Percentiles rank a stretch among this genome's conserved stretches.
Conservation (phyloP, 2,888 invertebrate genomes). For the Eupithecia vulgata region DNA sequence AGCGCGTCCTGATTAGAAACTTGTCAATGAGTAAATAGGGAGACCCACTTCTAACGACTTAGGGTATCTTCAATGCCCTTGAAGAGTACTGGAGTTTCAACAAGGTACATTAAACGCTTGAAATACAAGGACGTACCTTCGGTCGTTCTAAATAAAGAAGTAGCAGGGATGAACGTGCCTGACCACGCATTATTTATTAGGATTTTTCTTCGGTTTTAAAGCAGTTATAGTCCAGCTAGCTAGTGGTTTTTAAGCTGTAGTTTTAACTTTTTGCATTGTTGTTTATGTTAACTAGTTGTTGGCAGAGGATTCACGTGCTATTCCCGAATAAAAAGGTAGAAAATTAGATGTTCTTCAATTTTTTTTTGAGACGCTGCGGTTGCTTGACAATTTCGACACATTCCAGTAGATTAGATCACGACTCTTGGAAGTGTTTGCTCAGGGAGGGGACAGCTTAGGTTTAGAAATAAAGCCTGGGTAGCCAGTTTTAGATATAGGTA, state of each 20-base stretch:
- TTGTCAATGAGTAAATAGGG: slow-evolving; percentile 13
- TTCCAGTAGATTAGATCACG: too few species aligned
- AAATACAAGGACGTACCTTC: slow-evolving; percentile 4
- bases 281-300: neutral
- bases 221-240: too few species aligned
- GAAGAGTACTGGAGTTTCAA: slow-evolving; percentile 13
- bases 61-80: slow-evolving; percentile 6
- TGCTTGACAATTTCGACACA: too few species aligned
- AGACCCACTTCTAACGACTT: slow-evolving; percentile 10
- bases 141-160: neutral
- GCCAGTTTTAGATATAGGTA: too few species aligned
- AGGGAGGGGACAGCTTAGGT: too few species aligned
- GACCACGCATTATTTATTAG: neutral
- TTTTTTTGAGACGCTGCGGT: neutral
- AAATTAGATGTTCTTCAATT: neutral
- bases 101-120: slow-evolving; percentile 10
- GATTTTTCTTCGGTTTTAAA: neutral
- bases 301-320: neutral
- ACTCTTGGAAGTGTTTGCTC: too few species aligned
- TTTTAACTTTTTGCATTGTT: too few species aligned
- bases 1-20: slow-evolving; percentile 18
- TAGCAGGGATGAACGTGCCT: neutral
- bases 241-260: neutral
- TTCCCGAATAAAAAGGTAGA: neutral
- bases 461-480: too few species aligned